A percentile compares a stretch with the other conserved stretches of the same genome.
phyloP scores from a whole-genome alignment of 2,888 invertebrate genomes.

The Hydroisotoma schaefferi region DNA sequence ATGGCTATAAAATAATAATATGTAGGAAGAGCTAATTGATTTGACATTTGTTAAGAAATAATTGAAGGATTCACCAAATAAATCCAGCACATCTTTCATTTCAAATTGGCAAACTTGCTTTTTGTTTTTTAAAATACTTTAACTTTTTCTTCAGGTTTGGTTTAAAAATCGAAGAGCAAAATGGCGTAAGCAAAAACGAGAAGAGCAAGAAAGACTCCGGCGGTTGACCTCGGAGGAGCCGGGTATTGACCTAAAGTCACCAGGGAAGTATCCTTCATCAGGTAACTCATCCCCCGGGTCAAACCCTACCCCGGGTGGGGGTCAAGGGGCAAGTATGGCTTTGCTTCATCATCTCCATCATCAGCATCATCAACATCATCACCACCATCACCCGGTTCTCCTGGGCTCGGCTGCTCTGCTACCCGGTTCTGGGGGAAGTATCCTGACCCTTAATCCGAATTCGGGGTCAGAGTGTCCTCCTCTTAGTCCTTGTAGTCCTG shows the following conservation, averaged over 20 bases:
- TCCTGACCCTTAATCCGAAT: background rate
- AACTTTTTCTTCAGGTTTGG: slow-evolving; percentile 73
- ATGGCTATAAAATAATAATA: too few species aligned
- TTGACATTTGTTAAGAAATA: too few species aligned
- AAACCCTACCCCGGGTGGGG: background rate
- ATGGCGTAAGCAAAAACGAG: slow-evolving; percentile 93
- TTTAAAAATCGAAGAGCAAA: slow-evolving; percentile 94
- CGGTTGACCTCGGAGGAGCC: slow-evolving; percentile 76
- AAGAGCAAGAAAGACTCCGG: slow-evolving; percentile 63
- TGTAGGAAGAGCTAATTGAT: too few species aligned
- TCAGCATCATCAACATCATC: slow-evolving; percentile 25
- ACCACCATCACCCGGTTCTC: slow-evolving; percentile 1
- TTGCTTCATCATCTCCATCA: slow-evolving; percentile 29
- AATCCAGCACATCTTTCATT: too few species aligned
- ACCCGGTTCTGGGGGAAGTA: background rate
- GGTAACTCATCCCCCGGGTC: slow-evolving; percentile 22
- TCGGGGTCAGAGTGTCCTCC: slow-evolving; percentile 15
- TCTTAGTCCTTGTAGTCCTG: slow-evolving; percentile 23
- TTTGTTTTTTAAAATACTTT: too few species aligned
- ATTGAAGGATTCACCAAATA: too few species aligned
- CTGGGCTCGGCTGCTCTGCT: background rate
- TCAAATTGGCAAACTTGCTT: too few species aligned
- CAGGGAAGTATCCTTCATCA: slow-evolving; percentile 27
- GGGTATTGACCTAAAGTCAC: slow-evolving; percentile 23
- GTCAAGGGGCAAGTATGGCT: slow-evolving; percentile 6